These are phyloP conservation scores for Thecophora atra DNA, from an alignment of 2,888 invertebrate genomes.

Conservation along the genomic window DNA sequence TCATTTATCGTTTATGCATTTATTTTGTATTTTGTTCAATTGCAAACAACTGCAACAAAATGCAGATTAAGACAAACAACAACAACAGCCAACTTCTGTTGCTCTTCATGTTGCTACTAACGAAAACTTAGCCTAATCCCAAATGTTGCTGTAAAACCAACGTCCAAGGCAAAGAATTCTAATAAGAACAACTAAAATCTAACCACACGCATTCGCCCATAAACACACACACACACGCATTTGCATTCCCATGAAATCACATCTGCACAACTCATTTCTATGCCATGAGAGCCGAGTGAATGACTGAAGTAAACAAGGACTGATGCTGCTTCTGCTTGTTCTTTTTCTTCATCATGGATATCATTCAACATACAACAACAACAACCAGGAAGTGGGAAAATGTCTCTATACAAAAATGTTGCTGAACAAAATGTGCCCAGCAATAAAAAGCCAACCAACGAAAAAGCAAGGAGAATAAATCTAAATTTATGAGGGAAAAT, in stretches of 20 bases:
- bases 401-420: background rate
- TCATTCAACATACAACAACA: no score
- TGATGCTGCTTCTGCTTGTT: no score
- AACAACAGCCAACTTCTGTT: slow-evolving; percentile 11
- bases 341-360: no score
- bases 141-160: no score
- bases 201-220: background rate
- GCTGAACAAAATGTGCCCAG: background rate
- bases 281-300: background rate
- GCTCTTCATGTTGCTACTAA: slow-evolving; percentile 24
- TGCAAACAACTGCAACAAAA: slow-evolving; percentile 29
- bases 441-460: no score
- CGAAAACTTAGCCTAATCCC: slow-evolving; percentile 33
- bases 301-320: no score
- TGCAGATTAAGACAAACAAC: slow-evolving; percentile 12
- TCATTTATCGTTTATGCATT: slow-evolving; percentile 16
- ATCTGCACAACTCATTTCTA: background rate
- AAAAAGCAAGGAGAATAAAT: no score
- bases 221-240: background rate
- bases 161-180: no score
- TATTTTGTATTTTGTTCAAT: slow-evolving; percentile 16
- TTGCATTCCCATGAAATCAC: background rate
- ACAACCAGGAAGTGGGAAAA: background rate
- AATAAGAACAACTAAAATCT: background rate
- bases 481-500: no score